A percentile compares a stretch with the other conserved stretches of the same genome.
These are phyloP conservation scores for Tetheella fluctuosa DNA, from an alignment of 2,888 invertebrate genomes.

Conservation along the genomic window DNA sequence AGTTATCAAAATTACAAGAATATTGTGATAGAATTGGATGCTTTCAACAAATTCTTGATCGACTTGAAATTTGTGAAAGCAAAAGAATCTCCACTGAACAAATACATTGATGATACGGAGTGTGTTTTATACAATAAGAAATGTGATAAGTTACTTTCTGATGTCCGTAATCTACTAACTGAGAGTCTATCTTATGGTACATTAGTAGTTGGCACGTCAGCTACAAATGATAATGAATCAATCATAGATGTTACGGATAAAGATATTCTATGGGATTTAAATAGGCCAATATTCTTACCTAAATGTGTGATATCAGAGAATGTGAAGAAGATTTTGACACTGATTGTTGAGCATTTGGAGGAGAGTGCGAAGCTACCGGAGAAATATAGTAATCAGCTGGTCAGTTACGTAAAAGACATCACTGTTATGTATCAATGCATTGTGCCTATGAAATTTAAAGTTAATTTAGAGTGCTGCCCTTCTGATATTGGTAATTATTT, in stretches of 20 bases:
- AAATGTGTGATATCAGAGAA: constrained; percentile 75
- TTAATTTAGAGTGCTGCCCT: constrained; percentile 71
- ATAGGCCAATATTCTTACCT: constrained; percentile 69
- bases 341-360: constrained; percentile 72
- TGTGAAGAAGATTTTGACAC: constrained; percentile 64
- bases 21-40: constrained; percentile 71
- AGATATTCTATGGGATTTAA: constrained; percentile 57
- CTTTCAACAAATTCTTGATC: constrained; percentile 74
- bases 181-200: constrained; percentile 69
- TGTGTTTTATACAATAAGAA: constrained; percentile 76
- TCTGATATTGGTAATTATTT: constrained; percentile 74
- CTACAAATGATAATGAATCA: constrained; percentile 51
- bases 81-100: constrained; percentile 67
- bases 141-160: constrained; percentile 72
- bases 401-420: constrained; percentile 69
- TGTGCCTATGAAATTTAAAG: constrained; percentile 72
- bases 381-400: constrained; percentile 64
- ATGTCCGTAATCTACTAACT: constrained; percentile 62
- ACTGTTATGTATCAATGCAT: constrained; percentile 75
- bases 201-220: constrained; percentile 54
- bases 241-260: constrained; percentile 55
- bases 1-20: constrained; percentile 70
- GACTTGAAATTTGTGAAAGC: constrained; percentile 74
- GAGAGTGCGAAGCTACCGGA: constrained; percentile 69
- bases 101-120: constrained; percentile 74